Conservation (phyloP, 2,888 invertebrate genomes). For the Penaeus monodon region DNA sequence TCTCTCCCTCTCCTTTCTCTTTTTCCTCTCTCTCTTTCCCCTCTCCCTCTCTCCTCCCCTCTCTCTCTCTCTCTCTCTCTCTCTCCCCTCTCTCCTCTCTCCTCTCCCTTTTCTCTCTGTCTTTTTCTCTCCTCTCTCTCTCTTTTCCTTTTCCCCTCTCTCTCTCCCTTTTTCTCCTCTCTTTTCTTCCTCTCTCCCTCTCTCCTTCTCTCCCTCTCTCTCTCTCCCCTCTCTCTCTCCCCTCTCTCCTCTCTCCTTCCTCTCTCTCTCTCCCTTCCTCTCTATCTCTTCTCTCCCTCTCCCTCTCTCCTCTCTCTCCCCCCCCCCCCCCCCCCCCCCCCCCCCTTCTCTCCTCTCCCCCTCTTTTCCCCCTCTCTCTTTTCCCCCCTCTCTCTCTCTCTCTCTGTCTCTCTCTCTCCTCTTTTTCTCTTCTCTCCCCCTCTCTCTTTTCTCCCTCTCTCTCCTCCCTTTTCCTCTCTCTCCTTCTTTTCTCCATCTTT, state of each 20-base stretch:
- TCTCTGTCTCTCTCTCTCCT: neutral
- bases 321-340: neutral
- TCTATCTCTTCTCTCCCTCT: neutral
- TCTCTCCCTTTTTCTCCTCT: neutral
- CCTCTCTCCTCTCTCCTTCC: neutral
- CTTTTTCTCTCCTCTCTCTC: no score
- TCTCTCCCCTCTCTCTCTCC: neutral
- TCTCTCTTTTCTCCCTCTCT: neutral
- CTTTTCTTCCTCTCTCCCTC: neutral
- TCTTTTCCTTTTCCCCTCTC: neutral
- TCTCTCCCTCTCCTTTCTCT: neutral
- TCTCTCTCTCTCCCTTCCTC: neutral
- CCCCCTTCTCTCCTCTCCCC: neutral
- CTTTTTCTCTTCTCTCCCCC: neutral
- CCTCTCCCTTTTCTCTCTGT: no score
- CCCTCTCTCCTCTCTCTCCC: neutral
- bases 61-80: no score
- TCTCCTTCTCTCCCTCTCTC: neutral
- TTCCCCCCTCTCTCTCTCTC: neutral
- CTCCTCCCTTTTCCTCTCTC: no score
- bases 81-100: no score
- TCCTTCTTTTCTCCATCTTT: no score
- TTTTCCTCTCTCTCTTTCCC: no score
- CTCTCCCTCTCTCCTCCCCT: no score
- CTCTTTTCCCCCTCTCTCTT: neutral